A percentile compares a stretch with the other conserved stretches of the same genome.
phyloP scores from a whole-genome alignment of 1,140 invertebrate species.

The Stegodyphus mimosarum region DNA sequence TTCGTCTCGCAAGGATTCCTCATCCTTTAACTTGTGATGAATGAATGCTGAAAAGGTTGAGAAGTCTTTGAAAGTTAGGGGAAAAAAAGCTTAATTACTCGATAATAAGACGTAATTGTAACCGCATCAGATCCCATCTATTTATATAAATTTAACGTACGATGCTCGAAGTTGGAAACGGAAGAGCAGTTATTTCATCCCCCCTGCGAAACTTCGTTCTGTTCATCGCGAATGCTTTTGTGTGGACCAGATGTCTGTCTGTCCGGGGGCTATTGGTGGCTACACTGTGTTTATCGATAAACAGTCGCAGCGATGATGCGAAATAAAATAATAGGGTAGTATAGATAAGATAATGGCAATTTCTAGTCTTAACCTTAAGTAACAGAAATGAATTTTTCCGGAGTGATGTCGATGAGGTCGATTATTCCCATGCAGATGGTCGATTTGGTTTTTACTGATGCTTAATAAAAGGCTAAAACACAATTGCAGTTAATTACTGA shows the following conservation, averaged over 20 bases:
- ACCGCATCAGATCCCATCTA: constrained; percentile 29
- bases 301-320: constrained; percentile 6
- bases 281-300: constrained; percentile 36
- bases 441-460: too few relatives aligned
- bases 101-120: constrained; percentile 53
- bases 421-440: too few relatives aligned
- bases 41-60: constrained; percentile 16
- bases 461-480: too few relatives aligned
- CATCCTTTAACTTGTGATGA: constrained; percentile 14
- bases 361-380: neutral
- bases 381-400: too few relatives aligned
- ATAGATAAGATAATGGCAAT: neutral
- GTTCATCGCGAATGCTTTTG: neutral
- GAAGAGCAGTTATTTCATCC: constrained; percentile 6
- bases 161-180: too few relatives aligned
- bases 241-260: constrained; percentile 25
- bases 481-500: too few relatives aligned
- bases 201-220: neutral
- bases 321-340: constrained; percentile 41
- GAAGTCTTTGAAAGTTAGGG: too few relatives aligned
- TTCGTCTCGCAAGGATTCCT: neutral
- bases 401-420: too few relatives aligned
- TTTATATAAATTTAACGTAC: constrained; percentile 50
- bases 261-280: neutral
- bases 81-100: constrained; percentile 23